Conservation (phyloP, 2,888 invertebrate genomes). For the Cryptocheilus praepositus region DNA sequence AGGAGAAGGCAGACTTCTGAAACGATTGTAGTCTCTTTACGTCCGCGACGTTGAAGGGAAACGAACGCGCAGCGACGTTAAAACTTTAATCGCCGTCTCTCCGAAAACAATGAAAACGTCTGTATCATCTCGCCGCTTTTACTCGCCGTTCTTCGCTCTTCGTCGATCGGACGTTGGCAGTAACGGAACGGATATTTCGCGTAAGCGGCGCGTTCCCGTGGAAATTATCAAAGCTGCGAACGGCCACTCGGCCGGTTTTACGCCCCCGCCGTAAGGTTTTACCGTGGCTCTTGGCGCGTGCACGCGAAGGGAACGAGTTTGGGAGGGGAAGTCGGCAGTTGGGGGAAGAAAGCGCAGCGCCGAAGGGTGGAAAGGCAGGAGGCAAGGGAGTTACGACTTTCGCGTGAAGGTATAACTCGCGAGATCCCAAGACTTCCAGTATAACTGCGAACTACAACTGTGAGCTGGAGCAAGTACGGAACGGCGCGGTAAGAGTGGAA, state of each 20-base stretch:
- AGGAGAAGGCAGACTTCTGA: too few species aligned
- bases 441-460: not conserved
- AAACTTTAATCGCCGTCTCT: too few species aligned
- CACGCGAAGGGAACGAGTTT: too few species aligned
- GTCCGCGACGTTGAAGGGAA: not conserved
- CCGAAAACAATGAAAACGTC: too few species aligned
- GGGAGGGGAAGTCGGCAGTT: too few species aligned
- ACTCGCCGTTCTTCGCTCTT: not conserved
- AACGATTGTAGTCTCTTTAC: slow-evolving; percentile 14
- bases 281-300: slow-evolving; percentile 4
- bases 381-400: slow-evolving; percentile 14
- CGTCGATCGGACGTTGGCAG: too few species aligned
- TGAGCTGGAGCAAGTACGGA: not conserved
- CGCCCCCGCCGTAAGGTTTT: slow-evolving; percentile 22
- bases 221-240: slow-evolving; percentile 17
- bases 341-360: too few species aligned
- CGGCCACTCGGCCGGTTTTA: slow-evolving; percentile 10
- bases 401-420: slow-evolving; percentile 6
- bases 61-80: not conserved
- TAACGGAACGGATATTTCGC: not conserved
- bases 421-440: slow-evolving; percentile 6
- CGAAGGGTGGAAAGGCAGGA: too few species aligned
- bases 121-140: not conserved
- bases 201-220: slow-evolving; percentile 1
- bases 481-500: too few species aligned